Conservation (phyloP, 2,888 invertebrate genomes). For the Monoplex corrugatus region DNA sequence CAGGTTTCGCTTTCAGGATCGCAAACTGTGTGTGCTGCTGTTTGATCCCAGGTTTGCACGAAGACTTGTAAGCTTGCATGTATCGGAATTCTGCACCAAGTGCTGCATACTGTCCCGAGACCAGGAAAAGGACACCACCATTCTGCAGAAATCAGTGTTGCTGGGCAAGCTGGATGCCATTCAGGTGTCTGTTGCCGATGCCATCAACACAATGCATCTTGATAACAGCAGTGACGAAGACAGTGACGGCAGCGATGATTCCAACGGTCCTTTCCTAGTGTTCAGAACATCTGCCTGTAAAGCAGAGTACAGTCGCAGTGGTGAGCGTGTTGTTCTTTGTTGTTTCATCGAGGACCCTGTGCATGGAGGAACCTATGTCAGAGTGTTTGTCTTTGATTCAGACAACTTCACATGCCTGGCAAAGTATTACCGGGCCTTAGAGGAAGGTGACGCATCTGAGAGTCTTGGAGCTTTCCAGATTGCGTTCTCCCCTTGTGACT, state of each 20-base stretch:
- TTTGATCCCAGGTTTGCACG: slow-evolving; percentile 54
- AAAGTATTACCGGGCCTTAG: slow-evolving; percentile 17
- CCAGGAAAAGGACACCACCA: slow-evolving; percentile 9
- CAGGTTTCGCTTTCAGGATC: slow-evolving; percentile 52
- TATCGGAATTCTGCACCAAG: slow-evolving; percentile 56
- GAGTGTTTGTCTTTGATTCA: slow-evolving; percentile 31
- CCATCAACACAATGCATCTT: slow-evolving; percentile 1
- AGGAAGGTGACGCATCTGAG: background rate
- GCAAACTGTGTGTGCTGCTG: slow-evolving; percentile 52
- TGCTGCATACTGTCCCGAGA: slow-evolving; percentile 44
- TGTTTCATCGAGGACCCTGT: background rate
- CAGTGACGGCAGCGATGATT: slow-evolving; percentile 27
- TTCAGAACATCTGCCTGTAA: slow-evolving; percentile 21
- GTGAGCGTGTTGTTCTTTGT: slow-evolving; percentile 9
- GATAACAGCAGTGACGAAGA: background rate
- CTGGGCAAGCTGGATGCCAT: slow-evolving; percentile 27
- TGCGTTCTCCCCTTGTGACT: slow-evolving; percentile 23
- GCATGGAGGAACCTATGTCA: slow-evolving; percentile 22
- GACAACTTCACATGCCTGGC: slow-evolving; percentile 25
- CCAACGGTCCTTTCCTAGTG: background rate
- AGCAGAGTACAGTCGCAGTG: slow-evolving; percentile 38
- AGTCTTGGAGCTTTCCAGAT: slow-evolving; percentile 13
- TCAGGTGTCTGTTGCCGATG: slow-evolving; percentile 23
- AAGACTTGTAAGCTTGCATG: slow-evolving; percentile 46
- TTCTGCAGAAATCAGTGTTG: slow-evolving; percentile 25